Evolutionary conservation across 2,888 invertebrate species (phyloP), one percentile per base, ranked within the genome.

Genomic region (Aspidiotus rigidus): DNA sequence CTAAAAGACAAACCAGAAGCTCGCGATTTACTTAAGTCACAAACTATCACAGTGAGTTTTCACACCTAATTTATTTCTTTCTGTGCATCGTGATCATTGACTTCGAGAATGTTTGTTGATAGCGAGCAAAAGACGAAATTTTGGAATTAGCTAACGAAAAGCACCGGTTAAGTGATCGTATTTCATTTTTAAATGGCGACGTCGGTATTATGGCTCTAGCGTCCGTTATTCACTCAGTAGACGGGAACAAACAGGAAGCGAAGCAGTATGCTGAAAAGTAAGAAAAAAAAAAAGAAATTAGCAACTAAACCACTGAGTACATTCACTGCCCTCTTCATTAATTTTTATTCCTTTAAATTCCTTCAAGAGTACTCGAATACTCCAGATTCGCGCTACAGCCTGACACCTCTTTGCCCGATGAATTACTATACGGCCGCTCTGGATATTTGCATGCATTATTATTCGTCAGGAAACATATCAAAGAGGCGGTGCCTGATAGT

Each of bases 401-500:
- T 17, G 59, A 59, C 28, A 16, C 39, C 39, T 53, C 49, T 49
- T 42, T 59, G 9, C 60, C 91, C 0, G 89, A 93, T 82, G 94
- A 94, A 79, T 78, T 92, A 69, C 80, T 95, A 49, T 93, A 90
- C 81, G 94, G 95, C 7, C 82, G 90, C 76, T 84, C 84, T 73
- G 94, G 94, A 17, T 93, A 90, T 77, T 80, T 95, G 13, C 90
- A 83, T 79, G 81, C 89, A 5, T 80, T 93, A 63, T 79, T 92
- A 9, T 90, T 86, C 80, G 83, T 91, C 0, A 87, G 87, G 75
- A 67, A 67, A 49, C 13, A 60, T 53, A 15, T 67, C 13, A 67
- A 53, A 53, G 13, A 42, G n/a, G 13, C 13, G 7, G 15, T 67
- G 7, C 28, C 57, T 13, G 67, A 67, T n/a, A 16, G 53, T 39